Percentiles rank a stretch among this genome's conserved stretches.
Evolutionary conservation across 2,797 vertebrate genomes (phyloP).

Genomic region (Pelodytes ibericus): DNA sequence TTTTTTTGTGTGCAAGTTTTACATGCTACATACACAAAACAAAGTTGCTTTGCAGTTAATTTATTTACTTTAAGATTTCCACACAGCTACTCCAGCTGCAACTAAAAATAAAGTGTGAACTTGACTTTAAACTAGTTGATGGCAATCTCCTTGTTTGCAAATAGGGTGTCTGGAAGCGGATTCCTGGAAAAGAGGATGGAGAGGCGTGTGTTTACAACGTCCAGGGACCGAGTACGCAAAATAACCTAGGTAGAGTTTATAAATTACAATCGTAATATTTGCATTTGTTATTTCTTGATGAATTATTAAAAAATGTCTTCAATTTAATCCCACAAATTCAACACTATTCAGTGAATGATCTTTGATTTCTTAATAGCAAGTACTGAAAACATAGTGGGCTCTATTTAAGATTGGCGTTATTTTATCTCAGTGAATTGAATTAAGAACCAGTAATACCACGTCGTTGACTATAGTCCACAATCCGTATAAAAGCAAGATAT

Average conservation of each 20-base stretch:
- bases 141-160: conserved; percentile 11
- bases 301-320: no score
- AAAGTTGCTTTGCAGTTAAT: not conserved
- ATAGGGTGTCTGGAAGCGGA: not conserved
- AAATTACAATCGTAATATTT: no score
- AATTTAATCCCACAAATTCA: no score
- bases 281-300: no score
- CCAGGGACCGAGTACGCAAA: conserved; percentile 20
- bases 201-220: conserved; percentile 3
- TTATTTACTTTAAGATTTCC: conserved; percentile 11
- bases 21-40: not conserved
- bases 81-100: not conserved
- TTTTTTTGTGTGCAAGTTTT: not conserved
- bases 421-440: no score
- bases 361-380: no score
- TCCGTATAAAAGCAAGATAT: no score
- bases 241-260: not conserved
- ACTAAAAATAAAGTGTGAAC: not conserved
- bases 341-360: no score
- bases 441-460: no score
- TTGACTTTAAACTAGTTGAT: conserved; percentile 2
- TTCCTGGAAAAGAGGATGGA: conserved; percentile 17
- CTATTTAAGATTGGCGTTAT: no score
- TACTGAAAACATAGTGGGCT: no score
- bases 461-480: no score